Evolutionary conservation across 2,113 vertebrate species (phyloP).

Genomic region (Ovis aries): DNA sequence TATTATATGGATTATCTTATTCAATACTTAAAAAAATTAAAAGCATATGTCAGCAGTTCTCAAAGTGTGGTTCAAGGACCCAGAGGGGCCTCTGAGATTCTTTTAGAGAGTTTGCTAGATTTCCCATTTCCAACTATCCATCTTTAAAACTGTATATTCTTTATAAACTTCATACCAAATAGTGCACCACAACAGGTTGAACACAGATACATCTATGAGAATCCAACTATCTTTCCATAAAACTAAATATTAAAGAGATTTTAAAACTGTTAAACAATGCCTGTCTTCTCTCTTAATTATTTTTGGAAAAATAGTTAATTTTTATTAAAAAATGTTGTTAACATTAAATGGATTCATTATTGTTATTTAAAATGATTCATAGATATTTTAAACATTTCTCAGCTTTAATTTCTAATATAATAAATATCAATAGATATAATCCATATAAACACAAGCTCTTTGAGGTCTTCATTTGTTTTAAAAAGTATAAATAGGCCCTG

Average conservation of each 20-base stretch:
- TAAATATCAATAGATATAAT: not conserved
- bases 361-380: constrained; percentile 10
- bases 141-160: not conserved
- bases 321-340: constrained; percentile 3
- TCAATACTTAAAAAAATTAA: constrained; percentile 6
- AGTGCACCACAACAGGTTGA: not conserved
- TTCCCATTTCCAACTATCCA: not conserved
- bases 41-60: constrained; percentile 15
- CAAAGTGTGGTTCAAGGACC: constrained; percentile 36
- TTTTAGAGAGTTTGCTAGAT: not conserved
- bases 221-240: not conserved
- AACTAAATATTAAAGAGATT: not conserved
- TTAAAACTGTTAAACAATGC: not conserved
- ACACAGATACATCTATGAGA: not conserved
- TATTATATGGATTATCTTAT: not conserved
- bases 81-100: not conserved
- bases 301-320: not conserved
- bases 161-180: not conserved
- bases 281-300: not conserved
- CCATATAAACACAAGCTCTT: not conserved
- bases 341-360: not conserved
- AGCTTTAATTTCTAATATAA: constrained; percentile 6
- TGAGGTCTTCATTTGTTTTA: not conserved
- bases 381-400: not conserved
- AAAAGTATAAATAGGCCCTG: not conserved